Evolutionary conservation across 1,140 invertebrate species (phyloP).

Genomic region (Nixonia krombeini): DNA sequence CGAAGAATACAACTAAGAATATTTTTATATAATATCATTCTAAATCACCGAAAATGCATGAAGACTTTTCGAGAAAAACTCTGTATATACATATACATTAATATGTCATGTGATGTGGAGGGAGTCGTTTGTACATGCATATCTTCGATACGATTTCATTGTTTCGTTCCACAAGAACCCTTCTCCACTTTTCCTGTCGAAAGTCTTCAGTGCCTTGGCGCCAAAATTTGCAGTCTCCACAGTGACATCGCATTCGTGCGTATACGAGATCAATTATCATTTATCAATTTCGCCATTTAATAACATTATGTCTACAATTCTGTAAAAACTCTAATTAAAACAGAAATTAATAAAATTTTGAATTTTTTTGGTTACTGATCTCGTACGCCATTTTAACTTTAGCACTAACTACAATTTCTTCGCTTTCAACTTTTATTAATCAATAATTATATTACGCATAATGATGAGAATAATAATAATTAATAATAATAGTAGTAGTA

Average conservation of each 20-base stretch:
- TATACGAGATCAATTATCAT: conserved; percentile 20
- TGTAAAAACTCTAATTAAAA: conserved; percentile 5
- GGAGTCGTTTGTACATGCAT: conserved; percentile 72
- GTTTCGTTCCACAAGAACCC: conserved; percentile 62
- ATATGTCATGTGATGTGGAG: conserved; percentile 70
- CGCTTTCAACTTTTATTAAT: neutral
- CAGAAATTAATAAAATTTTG: neutral
- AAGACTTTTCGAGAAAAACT: conserved; percentile 52
- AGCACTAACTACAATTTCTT: conserved; percentile 37
- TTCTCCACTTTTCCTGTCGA: conserved; percentile 55
- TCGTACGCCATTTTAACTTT: conserved; percentile 13
- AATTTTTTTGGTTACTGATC: conserved; percentile 5
- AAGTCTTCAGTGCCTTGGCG: conserved; percentile 62
- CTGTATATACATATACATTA: conserved; percentile 62
- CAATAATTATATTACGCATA: neutral
- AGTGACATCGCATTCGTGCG: conserved; percentile 20
- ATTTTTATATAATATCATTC: conserved; percentile 29
- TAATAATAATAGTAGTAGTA: conserved; percentile 13
- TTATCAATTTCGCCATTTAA: neutral
- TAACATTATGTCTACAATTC: conserved; percentile 5
- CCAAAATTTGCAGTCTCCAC: too few relatives aligned
- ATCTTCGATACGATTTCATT: conserved; percentile 69
- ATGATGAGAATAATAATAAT: conserved; percentile 14
- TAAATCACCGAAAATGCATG: conserved; percentile 49
- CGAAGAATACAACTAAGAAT: neutral